Percentiles rank a stretch among this genome's conserved stretches.
Conservation (phyloP, 2,113 vertebrate species). For the Antennarius striatus region DNA sequence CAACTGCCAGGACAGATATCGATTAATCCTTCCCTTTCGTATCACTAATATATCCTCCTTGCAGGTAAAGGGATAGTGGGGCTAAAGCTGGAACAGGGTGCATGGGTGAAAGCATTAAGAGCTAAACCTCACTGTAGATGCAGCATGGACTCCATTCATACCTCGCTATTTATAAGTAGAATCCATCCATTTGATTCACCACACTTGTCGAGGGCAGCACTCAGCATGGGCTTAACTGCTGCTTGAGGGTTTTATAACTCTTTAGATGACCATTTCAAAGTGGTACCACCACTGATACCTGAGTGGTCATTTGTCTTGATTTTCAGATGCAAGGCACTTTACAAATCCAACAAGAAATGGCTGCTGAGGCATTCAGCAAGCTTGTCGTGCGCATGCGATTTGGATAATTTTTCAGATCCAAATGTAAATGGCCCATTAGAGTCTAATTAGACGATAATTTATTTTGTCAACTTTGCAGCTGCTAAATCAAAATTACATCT, state of each 20-base stretch:
- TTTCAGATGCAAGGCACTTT: background rate
- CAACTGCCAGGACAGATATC: slow-evolving; percentile 52
- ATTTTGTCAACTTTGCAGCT: slow-evolving; percentile 2
- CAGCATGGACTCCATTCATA: background rate
- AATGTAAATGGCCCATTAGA: slow-evolving; percentile 17
- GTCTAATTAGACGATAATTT: background rate
- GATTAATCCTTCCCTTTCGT: slow-evolving; percentile 57
- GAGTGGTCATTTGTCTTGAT: slow-evolving; percentile 10
- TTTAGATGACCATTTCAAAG: slow-evolving; percentile 20
- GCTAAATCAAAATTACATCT: background rate
- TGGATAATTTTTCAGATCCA: slow-evolving; percentile 8
- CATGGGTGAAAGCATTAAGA: slow-evolving; percentile 4
- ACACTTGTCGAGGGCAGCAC: slow-evolving; percentile 5
- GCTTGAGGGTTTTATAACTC: slow-evolving; percentile 12
- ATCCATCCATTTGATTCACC: background rate
- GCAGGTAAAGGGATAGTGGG: slow-evolving; percentile 12
- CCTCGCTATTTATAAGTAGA: slow-evolving; percentile 11
- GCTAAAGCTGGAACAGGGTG: background rate
- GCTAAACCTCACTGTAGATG: background rate
- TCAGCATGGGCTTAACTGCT: slow-evolving; percentile 20
- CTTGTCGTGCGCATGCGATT: too few relatives aligned
- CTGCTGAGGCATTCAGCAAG: background rate
- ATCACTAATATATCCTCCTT: slow-evolving; percentile 61
- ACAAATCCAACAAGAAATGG: background rate
- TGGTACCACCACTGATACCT: background rate